Base-by-base conservation (phyloP, 2,113 vertebrate species). In the Phaethon lepturus region DNA sequence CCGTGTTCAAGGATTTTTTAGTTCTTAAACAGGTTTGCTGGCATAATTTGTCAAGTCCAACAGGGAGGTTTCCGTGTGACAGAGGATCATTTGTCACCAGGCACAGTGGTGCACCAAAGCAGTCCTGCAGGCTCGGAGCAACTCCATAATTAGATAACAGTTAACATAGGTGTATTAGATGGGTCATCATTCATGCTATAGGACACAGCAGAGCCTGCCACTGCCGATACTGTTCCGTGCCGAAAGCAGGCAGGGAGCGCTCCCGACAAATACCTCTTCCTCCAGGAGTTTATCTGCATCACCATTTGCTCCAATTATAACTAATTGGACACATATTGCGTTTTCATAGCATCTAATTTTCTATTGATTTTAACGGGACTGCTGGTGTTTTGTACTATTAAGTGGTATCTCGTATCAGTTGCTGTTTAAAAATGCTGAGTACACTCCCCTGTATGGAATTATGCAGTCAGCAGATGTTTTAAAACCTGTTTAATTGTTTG, bases 381-480 rank as follows among this genome's bases (percentile, higher is more conserved):
- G 95, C 91, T 94, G 92, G 95, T 95, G 96, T 95, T 98, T 96
- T 96, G 94, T 94, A 82, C 92, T 18, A 72, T 83, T 93, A 93
- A 97, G 95, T 90, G 78, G 59, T 90, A 69, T 96, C 97, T 95
- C 1, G 45, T 95, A 81, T 95, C 94, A 7, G 86, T 90, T n/a
- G 94, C 93, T 87, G 94, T 91, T 97, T 92, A 68, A 95, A 98
- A 98, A 93, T 40, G 97, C 98, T 98, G 98, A 98, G 97, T 91
- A 74, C 47, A 95, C 96, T 93, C 77, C 94, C 93, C 95, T 76
- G 45, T 33, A 91, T 31, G 90, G 97, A 97, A 95, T 91, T 93
- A 95, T 90, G 88, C 93, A 96, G 97, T 97, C 98, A 97, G 98
- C 98, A 98, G 97, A 97, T 98, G 98, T 95, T 98, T 97, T 95